Percentiles rank a stretch among this genome's conserved stretches.
These are phyloP conservation scores for Invenusta paracnida DNA, from an alignment of 2,888 invertebrate genomes.

Conservation along the genomic window DNA sequence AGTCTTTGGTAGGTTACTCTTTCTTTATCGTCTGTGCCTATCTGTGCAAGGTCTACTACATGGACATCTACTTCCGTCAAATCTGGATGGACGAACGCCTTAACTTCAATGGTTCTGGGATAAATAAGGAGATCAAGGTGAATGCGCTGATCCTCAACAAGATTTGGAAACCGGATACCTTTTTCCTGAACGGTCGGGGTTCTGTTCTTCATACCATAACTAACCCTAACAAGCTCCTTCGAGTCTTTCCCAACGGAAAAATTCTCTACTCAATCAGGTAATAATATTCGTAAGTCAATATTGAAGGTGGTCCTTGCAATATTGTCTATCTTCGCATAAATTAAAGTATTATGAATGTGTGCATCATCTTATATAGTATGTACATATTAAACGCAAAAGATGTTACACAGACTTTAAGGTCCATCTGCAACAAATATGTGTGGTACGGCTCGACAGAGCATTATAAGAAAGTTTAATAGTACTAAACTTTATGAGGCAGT, in stretches of 20 bases:
- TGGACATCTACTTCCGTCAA: constrained; percentile 45
- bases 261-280: constrained; percentile 78
- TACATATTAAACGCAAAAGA: too few species aligned
- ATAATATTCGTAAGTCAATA: too few species aligned
- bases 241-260: constrained; percentile 82
- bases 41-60: constrained; percentile 40
- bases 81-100: constrained; percentile 41
- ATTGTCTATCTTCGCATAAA: too few species aligned
- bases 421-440: too few species aligned
- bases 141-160: constrained; percentile 78
- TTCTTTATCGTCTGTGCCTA: too few species aligned
- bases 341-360: too few species aligned
- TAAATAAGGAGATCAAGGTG: constrained; percentile 55
- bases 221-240: constrained; percentile 82
- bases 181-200: constrained; percentile 62
- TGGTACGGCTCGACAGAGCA: too few species aligned
- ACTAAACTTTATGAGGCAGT: too few species aligned
- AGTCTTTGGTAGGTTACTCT: too few species aligned
- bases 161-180: constrained; percentile 94
- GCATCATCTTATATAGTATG: too few species aligned
- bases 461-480: too few species aligned
- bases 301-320: not conserved
- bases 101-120: constrained; percentile 9
- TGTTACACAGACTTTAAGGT: too few species aligned
- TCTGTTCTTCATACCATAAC: constrained; percentile 92